These are phyloP conservation scores for Dipodomys ordii DNA, from an alignment of 2,113 vertebrate species.

Conservation along the genomic window DNA sequence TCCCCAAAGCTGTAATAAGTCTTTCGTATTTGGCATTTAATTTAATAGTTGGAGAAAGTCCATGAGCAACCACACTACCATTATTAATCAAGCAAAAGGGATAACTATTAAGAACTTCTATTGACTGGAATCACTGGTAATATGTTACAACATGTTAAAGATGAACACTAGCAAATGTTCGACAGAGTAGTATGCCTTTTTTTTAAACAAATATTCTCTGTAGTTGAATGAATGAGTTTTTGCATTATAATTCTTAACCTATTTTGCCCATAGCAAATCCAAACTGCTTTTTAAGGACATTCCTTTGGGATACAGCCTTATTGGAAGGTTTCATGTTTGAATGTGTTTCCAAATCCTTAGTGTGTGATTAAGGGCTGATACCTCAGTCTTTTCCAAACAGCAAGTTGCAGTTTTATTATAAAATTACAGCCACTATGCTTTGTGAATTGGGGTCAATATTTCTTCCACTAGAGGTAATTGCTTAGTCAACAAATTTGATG, in stretches of 20 bases:
- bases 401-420: background rate
- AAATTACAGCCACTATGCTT: background rate
- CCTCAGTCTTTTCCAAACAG: background rate
- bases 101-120: slow-evolving; percentile 4
- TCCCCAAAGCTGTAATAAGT: background rate
- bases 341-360: background rate
- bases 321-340: background rate
- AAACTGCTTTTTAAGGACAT: background rate
- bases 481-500: slow-evolving; percentile 19
- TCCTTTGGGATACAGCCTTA: background rate
- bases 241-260: background rate
- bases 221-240: background rate
- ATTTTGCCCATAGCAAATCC: background rate
- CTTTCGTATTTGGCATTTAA: slow-evolving; percentile 43
- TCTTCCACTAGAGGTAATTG: background rate
- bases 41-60: background rate
- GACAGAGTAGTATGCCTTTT: background rate
- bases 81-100: slow-evolving; percentile 5
- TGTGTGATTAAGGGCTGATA: background rate
- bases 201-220: background rate
- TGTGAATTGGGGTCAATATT: background rate
- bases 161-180: background rate
- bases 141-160: background rate
- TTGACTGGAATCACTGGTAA: background rate
- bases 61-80: background rate